Percentiles rank a stretch among this genome's conserved stretches.
phyloP scores from a whole-genome alignment of 2,113 vertebrate species.

The Passer domesticus region DNA sequence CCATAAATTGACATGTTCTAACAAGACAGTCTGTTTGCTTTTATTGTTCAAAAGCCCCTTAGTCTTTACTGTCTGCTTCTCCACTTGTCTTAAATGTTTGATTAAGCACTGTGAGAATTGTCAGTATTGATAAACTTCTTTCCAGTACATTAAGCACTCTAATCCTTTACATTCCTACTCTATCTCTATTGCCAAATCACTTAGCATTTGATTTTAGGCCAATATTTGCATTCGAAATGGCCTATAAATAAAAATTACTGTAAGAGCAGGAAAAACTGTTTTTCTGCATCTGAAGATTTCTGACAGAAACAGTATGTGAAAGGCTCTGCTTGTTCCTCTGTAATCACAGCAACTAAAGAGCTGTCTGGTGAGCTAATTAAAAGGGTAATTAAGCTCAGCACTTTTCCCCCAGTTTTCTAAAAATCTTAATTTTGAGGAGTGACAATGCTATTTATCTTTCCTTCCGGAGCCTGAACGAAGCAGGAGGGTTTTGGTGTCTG shows the following conservation, averaged over 20 bases:
- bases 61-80: conserved; percentile 60
- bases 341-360: background rate
- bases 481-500: background rate
- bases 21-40: conserved; percentile 73
- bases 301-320: background rate
- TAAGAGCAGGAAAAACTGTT: background rate
- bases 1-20: conserved; percentile 70
- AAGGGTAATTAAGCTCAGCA: background rate
- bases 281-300: background rate
- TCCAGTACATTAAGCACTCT: conserved; percentile 72
- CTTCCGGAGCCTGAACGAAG: background rate
- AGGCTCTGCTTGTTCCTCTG: background rate
- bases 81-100: conserved; percentile 76
- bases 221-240: conserved; percentile 45
- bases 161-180: conserved; percentile 74
- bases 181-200: conserved; percentile 38
- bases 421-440: background rate
- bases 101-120: conserved; percentile 78
- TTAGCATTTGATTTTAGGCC: conserved; percentile 38
- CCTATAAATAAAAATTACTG: conserved; percentile 30
- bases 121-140: conserved; percentile 77
- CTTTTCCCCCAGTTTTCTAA: background rate
- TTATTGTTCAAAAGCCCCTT: conserved; percentile 60
- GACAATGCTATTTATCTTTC: background rate
- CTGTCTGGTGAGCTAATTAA: background rate